Evolutionary conservation across 2,797 vertebrate species (phyloP).

Genomic region (Alouatta caraya): DNA sequence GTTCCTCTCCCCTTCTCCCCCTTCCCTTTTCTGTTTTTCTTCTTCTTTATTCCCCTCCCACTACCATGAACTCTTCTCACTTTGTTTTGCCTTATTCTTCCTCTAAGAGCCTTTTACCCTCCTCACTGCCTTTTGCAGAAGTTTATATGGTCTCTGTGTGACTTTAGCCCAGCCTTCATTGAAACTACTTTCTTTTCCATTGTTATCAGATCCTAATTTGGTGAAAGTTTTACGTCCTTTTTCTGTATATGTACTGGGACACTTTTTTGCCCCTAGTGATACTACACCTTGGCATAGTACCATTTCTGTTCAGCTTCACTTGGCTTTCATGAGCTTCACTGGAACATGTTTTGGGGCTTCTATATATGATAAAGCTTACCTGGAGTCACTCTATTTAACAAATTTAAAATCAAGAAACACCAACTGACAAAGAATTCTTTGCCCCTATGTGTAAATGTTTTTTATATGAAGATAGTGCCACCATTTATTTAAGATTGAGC

Average conservation of each 20-base stretch:
- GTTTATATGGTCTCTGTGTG: neutral
- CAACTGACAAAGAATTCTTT: neutral
- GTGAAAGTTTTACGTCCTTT: neutral
- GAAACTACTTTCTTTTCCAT: neutral
- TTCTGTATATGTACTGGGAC: neutral
- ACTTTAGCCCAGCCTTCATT: neutral
- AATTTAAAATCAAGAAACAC: conserved; percentile 12
- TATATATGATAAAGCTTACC: neutral
- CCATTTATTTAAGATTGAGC: neutral
- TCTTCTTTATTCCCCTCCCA: neutral
- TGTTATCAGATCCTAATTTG: neutral
- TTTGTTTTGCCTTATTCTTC: neutral
- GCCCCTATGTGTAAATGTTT: neutral
- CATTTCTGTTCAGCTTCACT: neutral
- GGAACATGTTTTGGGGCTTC: neutral
- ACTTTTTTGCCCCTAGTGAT: neutral
- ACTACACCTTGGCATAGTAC: neutral
- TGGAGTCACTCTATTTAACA: neutral
- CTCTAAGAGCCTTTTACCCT: neutral
- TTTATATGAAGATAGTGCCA: neutral
- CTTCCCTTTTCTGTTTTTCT: conserved; percentile 46
- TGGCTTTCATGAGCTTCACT: neutral
- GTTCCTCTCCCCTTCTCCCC: neutral
- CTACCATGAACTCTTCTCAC: neutral
- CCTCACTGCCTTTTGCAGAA: neutral